These are phyloP conservation scores for Manis javanica DNA, from an alignment of 2,797 vertebrate genomes.

Conservation along the genomic window DNA sequence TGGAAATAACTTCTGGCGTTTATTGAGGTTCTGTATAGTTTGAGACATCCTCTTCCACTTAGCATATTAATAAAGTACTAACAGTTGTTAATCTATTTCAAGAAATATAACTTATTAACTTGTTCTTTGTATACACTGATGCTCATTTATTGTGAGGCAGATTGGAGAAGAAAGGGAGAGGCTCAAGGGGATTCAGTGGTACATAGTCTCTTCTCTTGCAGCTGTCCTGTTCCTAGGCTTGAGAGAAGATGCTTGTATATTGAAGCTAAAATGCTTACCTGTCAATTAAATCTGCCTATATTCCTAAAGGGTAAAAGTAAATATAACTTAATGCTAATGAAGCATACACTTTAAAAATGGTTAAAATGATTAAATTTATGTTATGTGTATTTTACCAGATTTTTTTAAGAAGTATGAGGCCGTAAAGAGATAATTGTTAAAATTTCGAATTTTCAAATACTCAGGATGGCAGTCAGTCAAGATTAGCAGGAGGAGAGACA, in stretches of 20 bases:
- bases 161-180: not conserved
- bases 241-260: not conserved
- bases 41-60: slow-evolving; percentile 62
- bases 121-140: not conserved
- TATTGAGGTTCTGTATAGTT: slow-evolving; percentile 40
- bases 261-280: not conserved
- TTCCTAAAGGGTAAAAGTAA: slow-evolving; percentile 36
- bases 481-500: slow-evolving; percentile 84
- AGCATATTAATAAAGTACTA: slow-evolving; percentile 12
- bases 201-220: not conserved
- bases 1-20: slow-evolving; percentile 2
- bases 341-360: not conserved
- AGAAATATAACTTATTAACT: slow-evolving; percentile 13
- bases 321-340: slow-evolving; percentile 29
- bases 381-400: slow-evolving; percentile 40
- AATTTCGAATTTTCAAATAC: slow-evolving; percentile 55
- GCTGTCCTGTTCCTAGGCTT: not conserved
- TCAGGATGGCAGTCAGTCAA: slow-evolving; percentile 83
- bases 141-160: not conserved
- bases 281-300: not conserved
- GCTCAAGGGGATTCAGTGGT: not conserved
- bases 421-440: slow-evolving; percentile 23
- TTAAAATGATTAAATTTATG: slow-evolving; percentile 3
- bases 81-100: not conserved
- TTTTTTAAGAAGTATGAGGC: slow-evolving; percentile 37